Evolutionary conservation across 2,888 invertebrate genomes (phyloP), one percentile per base, ranked within the genome.

Genomic region (Aquatica leii): DNA sequence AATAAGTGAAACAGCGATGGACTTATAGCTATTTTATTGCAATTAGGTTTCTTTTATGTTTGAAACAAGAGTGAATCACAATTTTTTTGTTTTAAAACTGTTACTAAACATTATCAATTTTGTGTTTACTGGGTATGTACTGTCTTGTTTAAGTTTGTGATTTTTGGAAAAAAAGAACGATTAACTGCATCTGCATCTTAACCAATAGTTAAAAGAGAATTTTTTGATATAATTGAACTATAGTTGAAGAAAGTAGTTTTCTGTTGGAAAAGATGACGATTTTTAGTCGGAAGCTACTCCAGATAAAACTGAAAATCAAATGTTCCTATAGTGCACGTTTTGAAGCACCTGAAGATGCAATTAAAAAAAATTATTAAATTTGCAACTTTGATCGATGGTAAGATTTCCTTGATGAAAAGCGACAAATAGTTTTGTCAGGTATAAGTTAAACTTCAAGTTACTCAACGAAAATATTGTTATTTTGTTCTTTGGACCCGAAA

Each of bases 401-500:
- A 41, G 1, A 5, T 40, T 1, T n/a, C 6, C 5, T 21, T 53
- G 14, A 53, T 40, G 2, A 5, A 12, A 20, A 53, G 20, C 12
- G 31, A 43, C 31, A n/a, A 46, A 17, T 43, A 46, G 9, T 55
- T 31, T n/a, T 55, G 17, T 1, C 46, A 34, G 17, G 46, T 55
- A 8, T 43, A 55, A 55, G 55, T 43, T 31, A 24, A 43, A 55
- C 31, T 55, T 14, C 31, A 15, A 18, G 17, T 41, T 24, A 54
- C 43, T 9, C 12, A 15, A 12, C 8, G 31, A 6, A 24, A 43
- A 18, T 46, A 55, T 31, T 46, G 55, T 18, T 12, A 24, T n/a
- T 31, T 55, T 55, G 31, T 20, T 6, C 3, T 55, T 24, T 55
- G 55, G 43, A 55, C 55, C 5, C 55, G 43, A 11, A 9, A 14